Conservation (phyloP, 2,797 vertebrate species). For the Enteromius thamalakanensis region DNA sequence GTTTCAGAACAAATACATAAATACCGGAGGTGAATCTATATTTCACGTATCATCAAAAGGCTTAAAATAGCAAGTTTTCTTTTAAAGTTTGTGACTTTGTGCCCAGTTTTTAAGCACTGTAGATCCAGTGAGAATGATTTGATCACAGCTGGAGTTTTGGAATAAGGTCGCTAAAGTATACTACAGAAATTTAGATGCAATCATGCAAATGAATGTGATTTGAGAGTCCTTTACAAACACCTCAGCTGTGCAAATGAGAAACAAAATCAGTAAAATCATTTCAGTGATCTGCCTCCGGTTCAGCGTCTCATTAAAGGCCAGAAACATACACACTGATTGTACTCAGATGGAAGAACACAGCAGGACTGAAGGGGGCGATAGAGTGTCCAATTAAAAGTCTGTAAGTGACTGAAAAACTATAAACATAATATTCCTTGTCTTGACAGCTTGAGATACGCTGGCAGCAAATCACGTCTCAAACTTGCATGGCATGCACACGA, state of each 20-base stretch:
- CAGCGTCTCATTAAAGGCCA: not conserved
- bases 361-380: not conserved
- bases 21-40: not conserved
- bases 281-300: not conserved
- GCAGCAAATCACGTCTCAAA: not conserved
- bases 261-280: not conserved
- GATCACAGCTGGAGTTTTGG: not conserved
- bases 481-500: not conserved
- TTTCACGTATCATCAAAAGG: not conserved
- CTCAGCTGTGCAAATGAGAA: conserved; percentile 23
- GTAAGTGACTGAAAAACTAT: not conserved
- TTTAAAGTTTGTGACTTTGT: not conserved
- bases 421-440: not conserved
- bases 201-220: conserved; percentile 19
- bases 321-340: not conserved
- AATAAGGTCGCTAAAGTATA: not conserved
- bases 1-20: not conserved
- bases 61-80: not conserved
- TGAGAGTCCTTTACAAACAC: conserved; percentile 19
- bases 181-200: not conserved
- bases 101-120: not conserved
- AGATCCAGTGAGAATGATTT: not conserved
- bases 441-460: not conserved
- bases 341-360: not conserved
- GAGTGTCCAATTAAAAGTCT: not conserved